Percentiles rank a stretch among this genome's conserved stretches.
Evolutionary conservation across 2,888 invertebrate genomes (phyloP).

Genomic region (Eupithecia inturbata): DNA sequence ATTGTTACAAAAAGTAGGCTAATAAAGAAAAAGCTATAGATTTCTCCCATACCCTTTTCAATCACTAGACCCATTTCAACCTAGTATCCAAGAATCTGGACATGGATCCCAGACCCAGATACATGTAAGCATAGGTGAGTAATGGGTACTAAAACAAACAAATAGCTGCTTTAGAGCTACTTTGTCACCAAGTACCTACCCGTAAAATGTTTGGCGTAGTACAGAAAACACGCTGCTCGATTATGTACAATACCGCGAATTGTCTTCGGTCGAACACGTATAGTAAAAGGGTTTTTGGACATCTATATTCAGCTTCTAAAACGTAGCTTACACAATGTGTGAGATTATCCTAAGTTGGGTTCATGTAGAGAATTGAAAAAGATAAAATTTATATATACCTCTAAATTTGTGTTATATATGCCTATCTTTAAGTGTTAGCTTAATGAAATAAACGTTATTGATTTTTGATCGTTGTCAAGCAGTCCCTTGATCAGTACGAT

Average conservation of each 20-base stretch:
- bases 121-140: conserved; percentile 58
- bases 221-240: not conserved
- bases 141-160: conserved; percentile 67
- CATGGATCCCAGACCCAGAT: conserved; percentile 53
- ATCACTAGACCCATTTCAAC: conserved; percentile 4
- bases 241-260: conserved; percentile 1
- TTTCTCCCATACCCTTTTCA: not conserved
- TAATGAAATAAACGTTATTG: no score
- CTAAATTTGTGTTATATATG: no score
- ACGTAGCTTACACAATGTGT: not conserved
- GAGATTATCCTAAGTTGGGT: not conserved
- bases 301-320: not conserved
- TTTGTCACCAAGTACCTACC: conserved; percentile 60
- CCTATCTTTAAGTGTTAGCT: no score
- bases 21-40: not conserved
- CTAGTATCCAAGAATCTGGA: conserved; percentile 29
- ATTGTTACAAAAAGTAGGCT: not conserved
- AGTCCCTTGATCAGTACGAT: no score
- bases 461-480: no score
- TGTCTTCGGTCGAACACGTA: not conserved
- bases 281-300: not conserved
- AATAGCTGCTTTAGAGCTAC: conserved; percentile 65
- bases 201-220: conserved; percentile 55
- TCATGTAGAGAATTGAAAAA: not conserved
- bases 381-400: no score